These are phyloP conservation scores for Drosophila subpulchrella DNA, from an alignment of 1,140 invertebrate genomes.

Conservation along the genomic window DNA sequence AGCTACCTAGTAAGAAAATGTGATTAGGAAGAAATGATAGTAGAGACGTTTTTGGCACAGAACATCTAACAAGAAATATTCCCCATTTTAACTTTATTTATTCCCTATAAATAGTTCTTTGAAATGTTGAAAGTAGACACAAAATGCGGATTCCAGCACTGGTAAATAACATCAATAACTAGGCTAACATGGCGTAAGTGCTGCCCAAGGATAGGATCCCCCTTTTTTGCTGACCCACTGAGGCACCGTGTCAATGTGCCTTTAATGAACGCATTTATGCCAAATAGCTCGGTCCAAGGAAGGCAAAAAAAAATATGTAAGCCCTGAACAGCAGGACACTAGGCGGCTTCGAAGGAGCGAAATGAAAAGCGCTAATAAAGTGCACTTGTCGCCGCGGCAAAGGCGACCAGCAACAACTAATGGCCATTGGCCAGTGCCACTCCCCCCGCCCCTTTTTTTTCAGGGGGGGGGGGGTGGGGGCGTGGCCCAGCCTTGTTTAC, in stretches of 20 bases:
- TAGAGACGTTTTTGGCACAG: no score
- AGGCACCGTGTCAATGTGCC: constrained; percentile 56
- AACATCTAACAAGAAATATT: no score
- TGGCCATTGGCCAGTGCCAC: constrained; percentile 23
- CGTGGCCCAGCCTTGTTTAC: constrained; percentile 33
- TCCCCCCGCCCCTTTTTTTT: not conserved
- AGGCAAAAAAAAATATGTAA: not conserved
- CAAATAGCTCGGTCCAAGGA: constrained; percentile 43
- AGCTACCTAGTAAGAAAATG: no score
- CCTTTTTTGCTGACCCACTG: constrained; percentile 11
- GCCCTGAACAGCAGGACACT: constrained; percentile 10
- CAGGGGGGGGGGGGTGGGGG: not conserved
- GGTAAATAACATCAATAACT: not conserved
- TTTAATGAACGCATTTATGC: constrained; percentile 72
- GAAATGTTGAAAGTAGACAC: no score
- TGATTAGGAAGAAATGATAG: no score
- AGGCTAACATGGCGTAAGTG: not conserved
- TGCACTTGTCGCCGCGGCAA: constrained; percentile 62
- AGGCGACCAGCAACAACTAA: constrained; percentile 47
- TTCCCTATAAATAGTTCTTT: no score
- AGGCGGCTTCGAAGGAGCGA: constrained; percentile 11
- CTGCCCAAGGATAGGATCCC: not conserved
- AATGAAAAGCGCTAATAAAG: constrained; percentile 64
- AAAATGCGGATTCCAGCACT: no score
- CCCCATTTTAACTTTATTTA: no score